Conservation (phyloP, 2,113 vertebrate genomes). For the Pimephales promelas region DNA sequence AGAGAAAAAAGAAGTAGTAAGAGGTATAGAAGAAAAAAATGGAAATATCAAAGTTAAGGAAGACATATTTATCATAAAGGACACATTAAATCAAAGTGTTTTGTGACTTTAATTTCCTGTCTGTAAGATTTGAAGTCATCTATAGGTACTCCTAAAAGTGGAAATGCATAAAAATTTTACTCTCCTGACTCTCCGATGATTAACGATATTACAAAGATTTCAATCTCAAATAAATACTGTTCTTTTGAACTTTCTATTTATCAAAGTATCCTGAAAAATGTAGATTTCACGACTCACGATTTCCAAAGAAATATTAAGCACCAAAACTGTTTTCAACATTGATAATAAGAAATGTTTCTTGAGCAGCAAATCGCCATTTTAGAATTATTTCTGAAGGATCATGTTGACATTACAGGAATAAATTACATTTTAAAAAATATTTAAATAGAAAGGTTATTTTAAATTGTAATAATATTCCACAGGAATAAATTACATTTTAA, state of each 20-base stretch:
- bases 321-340: background rate
- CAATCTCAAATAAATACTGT: background rate
- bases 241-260: background rate
- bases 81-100: background rate
- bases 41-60: background rate
- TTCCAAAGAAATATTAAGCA: too few relatives aligned
- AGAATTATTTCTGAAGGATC: background rate
- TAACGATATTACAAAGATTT: background rate
- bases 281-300: too few relatives aligned
- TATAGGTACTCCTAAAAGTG: background rate
- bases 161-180: background rate
- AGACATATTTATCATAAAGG: background rate
- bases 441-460: background rate
- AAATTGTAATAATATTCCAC: background rate
- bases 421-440: background rate
- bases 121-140: background rate
- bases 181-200: background rate
- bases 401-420: background rate
- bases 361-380: background rate
- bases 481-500: too few relatives aligned
- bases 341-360: background rate
- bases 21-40: background rate
- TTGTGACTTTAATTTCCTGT: background rate
- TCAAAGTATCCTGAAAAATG: background rate
- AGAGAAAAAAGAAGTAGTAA: background rate